These are phyloP conservation scores for Drosophila mimetica DNA, from an alignment of 2,888 invertebrate species.

Conservation along the genomic window DNA sequence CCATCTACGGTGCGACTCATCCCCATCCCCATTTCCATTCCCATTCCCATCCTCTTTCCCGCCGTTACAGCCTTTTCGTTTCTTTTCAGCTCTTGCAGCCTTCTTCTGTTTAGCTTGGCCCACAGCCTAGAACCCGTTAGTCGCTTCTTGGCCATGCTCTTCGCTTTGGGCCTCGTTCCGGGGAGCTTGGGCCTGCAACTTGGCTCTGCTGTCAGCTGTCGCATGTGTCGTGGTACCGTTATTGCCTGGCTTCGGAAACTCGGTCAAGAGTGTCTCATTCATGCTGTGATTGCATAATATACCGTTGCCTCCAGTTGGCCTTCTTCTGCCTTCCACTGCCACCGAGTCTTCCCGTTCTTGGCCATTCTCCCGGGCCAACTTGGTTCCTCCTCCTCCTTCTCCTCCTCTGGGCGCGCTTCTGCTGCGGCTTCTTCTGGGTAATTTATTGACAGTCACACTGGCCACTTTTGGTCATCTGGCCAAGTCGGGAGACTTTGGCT, in stretches of 20 bases:
- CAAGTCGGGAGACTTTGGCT: conserved; percentile 34
- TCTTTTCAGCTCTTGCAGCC: conserved; percentile 6
- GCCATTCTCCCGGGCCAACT: conserved; percentile 33
- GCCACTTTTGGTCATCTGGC: conserved; percentile 61
- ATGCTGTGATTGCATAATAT: conserved; percentile 83
- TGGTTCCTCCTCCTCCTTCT: conserved; percentile 40
- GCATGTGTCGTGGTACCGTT: conserved; percentile 79
- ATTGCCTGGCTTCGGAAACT: conserved; percentile 81
- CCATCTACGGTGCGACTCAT: conserved; percentile 7
- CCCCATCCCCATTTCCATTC: conserved; percentile 1
- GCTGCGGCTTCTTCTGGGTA: conserved; percentile 52
- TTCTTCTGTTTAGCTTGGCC: conserved; percentile 31
- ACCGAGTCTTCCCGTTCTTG: conserved; percentile 34
- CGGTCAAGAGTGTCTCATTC: conserved; percentile 84
- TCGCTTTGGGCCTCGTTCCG: conserved; percentile 29
- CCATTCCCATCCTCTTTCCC: conserved; percentile 3
- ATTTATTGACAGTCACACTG: conserved; percentile 76
- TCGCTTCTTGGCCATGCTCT: conserved; percentile 42
- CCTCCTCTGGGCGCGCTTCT: conserved; percentile 51
- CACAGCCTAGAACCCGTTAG: conserved; percentile 68
- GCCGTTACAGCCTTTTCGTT: not conserved
- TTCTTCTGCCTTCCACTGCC: conserved; percentile 21
- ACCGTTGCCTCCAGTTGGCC: conserved; percentile 68
- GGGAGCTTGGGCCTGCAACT: conserved; percentile 29
- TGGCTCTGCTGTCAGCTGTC: conserved; percentile 67